phyloP scores from a whole-genome alignment of 2,113 vertebrate genomes.

The Pedetes capensis region DNA sequence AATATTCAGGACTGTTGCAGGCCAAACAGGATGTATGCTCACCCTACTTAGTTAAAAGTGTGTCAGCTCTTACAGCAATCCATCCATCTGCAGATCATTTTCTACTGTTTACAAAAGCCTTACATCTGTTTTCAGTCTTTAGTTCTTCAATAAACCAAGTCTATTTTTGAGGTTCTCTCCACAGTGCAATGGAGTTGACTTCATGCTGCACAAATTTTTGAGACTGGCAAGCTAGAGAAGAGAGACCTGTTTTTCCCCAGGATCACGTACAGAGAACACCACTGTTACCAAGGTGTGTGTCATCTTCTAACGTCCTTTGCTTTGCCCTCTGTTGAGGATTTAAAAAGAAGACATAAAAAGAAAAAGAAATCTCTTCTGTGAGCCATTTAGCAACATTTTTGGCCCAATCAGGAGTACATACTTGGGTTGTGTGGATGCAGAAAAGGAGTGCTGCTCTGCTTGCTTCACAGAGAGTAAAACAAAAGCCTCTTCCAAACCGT shows the following conservation, averaged over 20 bases:
- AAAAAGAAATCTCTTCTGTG: background rate
- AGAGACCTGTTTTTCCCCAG: background rate
- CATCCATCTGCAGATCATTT: constrained; percentile 69
- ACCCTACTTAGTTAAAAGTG: constrained; percentile 18
- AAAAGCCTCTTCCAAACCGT: background rate
- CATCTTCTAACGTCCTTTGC: background rate
- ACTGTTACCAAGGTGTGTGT: background rate
- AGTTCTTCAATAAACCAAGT: constrained; percentile 54
- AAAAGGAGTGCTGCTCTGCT: background rate
- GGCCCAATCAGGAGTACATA: background rate
- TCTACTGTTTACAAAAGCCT: constrained; percentile 65
- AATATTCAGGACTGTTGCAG: background rate
- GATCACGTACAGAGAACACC: background rate
- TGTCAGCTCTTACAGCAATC: constrained; percentile 46
- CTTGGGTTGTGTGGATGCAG: background rate
- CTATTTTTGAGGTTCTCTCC: constrained; percentile 70
- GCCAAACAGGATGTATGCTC: background rate
- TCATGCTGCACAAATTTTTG: constrained; percentile 32
- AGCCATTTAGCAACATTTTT: background rate
- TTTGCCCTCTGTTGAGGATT: background rate
- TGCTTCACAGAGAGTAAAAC: background rate
- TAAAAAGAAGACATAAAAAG: background rate
- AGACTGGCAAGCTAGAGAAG: background rate
- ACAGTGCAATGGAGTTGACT: background rate
- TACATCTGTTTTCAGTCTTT: constrained; percentile 78